Base-by-base conservation (phyloP, 37 sponge, comb jelly and placozoan species). In the Halichondria panicea region DNA sequence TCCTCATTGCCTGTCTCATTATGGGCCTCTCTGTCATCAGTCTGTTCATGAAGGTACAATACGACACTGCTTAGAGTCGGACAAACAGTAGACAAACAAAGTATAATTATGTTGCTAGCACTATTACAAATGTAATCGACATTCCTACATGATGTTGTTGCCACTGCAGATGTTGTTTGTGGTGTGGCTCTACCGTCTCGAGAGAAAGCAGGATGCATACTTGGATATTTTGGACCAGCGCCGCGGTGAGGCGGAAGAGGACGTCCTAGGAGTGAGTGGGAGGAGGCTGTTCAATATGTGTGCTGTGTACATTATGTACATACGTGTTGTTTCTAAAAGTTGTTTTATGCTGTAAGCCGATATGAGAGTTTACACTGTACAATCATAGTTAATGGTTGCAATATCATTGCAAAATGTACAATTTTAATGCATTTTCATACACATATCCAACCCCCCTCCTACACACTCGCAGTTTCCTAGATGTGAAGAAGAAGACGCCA, bases 401-500 rank as follows among this genome's bases (percentile, higher is more conserved):
- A n/a, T n/a, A n/a, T n/a, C n/a, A n/a, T n/a, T n/a, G n/a, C n/a
- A n/a, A n/a, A n/a, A n/a, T n/a, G n/a, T n/a, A n/a, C n/a, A n/a
- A n/a, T n/a, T n/a, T n/a, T n/a, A n/a, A n/a, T n/a, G n/a, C n/a
- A n/a, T n/a, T n/a, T n/a, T n/a, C n/a, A n/a, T n/a, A n/a, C n/a
- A n/a, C n/a, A n/a, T n/a, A n/a, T n/a, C n/a, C n/a, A n/a, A n/a
- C n/a, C n/a, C n/a, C n/a, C 52, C 52, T 48, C 15, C 52, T 48
- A 15, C 15, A 48, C 62, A 60, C 35, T 13, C 33, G 35, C 22
- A 84, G 84, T 84, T 84, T 32, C 84, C 84, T n/a, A 34, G 37
- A 0, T 76, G 77, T 61, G 48, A 63, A n/a, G 65, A 70, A 5
- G 76, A 84, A 0, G 55, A 76, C 18, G 84, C 77, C 2, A 37